Base-by-base conservation (phyloP, 1,140 invertebrate genomes). In the Halotydeus destructor region DNA sequence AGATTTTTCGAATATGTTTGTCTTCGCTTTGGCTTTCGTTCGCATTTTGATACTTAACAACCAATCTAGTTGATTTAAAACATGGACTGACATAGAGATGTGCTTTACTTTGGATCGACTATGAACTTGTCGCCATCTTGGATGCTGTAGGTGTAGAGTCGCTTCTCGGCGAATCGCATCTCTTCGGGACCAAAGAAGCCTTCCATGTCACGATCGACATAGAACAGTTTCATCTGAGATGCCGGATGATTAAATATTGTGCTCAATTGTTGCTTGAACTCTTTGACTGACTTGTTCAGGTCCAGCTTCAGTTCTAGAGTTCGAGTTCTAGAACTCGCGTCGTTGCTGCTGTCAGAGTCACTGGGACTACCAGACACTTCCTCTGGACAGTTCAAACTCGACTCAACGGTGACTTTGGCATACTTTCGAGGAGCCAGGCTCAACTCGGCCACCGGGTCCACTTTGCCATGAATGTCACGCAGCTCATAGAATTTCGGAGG, bases 131-230 rank as follows among this genome's bases (percentile, higher is more conserved):
- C 82, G 2, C 81, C 82, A 50, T 78, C 79, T 45, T 72, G 66
- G 43, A 89, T 78, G 58, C 86, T 85, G 59, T 86, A 88, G 41
- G 79, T 80, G 57, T 86, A 88, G 19, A 89, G 63, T 55, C 79
- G 77, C 78, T 62, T 86, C 81, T 1, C 80, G 75, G 5, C 79
- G 69, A 47, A 63, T 60, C 22, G 61, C 54, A 43, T 57, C 24
- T 39, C 31, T 36, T 48, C 46, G 16, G 45, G 47, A 9, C 46
- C 46, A 6, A 47, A 9, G 11, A 46, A n/a, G 19, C 63, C 61
- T 3, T 31, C 41, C 59, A 70, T 60, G 37, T 67, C 77, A 64
- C 75, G 73, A 58, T 85, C 80, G 22, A 80, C 69, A 57, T 86
- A 86, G 48, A 57, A 65, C 5, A 89, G 64, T 49, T 77, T 66